Evolutionary conservation across 2,113 vertebrate genomes (phyloP).

Genomic region (Paraplagusia blochii): DNA sequence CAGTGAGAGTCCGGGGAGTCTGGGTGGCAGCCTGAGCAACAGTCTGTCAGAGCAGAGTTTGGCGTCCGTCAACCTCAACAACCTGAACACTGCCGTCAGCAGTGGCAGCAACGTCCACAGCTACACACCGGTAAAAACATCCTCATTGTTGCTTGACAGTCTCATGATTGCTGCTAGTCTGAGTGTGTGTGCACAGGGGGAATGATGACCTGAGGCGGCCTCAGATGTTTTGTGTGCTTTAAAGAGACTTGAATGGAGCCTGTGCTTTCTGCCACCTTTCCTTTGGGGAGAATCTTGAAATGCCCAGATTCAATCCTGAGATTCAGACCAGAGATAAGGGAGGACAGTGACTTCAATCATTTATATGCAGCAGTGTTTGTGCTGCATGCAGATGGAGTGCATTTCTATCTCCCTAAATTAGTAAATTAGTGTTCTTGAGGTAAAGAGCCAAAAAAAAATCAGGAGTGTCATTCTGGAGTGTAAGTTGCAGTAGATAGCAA

Average conservation of each 20-base stretch:
- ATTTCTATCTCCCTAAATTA: no score
- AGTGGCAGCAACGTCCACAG: conserved; percentile 77
- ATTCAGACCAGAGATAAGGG: neutral
- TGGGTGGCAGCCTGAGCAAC: conserved; percentile 86
- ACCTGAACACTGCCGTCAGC: conserved; percentile 76
- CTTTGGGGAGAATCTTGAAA: neutral
- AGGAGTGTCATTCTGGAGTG: no score
- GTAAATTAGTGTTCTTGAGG: no score
- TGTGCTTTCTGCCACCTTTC: neutral
- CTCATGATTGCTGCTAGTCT: conserved; percentile 13
- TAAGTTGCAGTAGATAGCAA: no score
- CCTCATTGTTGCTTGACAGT: conserved; percentile 6
- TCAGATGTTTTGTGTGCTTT: neutral
- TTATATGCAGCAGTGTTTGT: no score
- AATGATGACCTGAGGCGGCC: conserved; percentile 3
- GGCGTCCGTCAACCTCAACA: conserved; percentile 83
- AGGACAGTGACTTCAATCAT: no score
- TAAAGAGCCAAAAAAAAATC: no score
- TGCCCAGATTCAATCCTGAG: neutral
- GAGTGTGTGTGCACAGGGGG: conserved; percentile 2
- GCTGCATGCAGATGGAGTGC: no score
- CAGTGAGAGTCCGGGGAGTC: conserved; percentile 82
- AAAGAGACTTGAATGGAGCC: neutral
- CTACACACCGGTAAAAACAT: conserved; percentile 78
- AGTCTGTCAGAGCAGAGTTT: conserved; percentile 86